These are phyloP conservation scores for Drusus annulatus DNA, from an alignment of 1,140 invertebrate genomes.

Conservation along the genomic window DNA sequence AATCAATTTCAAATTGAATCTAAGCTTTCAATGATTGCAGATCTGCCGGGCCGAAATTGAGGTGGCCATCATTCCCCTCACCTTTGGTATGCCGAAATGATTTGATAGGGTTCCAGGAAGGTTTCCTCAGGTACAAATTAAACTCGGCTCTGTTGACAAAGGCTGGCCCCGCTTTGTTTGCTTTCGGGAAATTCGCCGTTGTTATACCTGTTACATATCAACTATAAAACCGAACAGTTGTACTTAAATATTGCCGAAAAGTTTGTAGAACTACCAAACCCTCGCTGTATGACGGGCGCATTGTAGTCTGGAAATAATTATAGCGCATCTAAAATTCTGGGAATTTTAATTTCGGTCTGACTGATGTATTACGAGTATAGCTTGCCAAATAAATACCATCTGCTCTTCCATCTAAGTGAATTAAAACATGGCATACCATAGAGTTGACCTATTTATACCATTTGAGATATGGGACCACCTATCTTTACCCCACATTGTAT, in stretches of 20 bases:
- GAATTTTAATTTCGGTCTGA: constrained; percentile 4
- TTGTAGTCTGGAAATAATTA: neutral
- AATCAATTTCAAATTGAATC: constrained; percentile 26
- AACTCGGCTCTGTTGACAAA: constrained; percentile 56
- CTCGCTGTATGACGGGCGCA: neutral
- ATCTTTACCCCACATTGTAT: no score
- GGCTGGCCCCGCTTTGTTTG: constrained; percentile 48
- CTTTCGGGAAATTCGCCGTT: constrained; percentile 54
- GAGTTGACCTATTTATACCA: no score
- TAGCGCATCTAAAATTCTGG: neutral
- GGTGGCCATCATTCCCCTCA: neutral
- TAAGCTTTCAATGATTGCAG: constrained; percentile 1
- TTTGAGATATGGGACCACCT: no score
- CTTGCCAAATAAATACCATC: no score
- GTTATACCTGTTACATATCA: constrained; percentile 43
- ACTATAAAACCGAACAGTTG: constrained; percentile 40
- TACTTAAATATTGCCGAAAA: constrained; percentile 25
- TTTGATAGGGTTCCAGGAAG: constrained; percentile 53
- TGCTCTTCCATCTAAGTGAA: no score
- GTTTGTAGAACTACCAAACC: constrained; percentile 2
- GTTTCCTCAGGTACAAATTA: constrained; percentile 57
- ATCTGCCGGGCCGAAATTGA: neutral
- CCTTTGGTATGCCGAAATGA: constrained; percentile 33
- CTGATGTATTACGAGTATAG: no score
- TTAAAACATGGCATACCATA: no score